Evolutionary conservation across 64 coral and sea anemone species (phyloP), one percentile per base, ranked within the genome.

Genomic region (Acropora tenuis): DNA sequence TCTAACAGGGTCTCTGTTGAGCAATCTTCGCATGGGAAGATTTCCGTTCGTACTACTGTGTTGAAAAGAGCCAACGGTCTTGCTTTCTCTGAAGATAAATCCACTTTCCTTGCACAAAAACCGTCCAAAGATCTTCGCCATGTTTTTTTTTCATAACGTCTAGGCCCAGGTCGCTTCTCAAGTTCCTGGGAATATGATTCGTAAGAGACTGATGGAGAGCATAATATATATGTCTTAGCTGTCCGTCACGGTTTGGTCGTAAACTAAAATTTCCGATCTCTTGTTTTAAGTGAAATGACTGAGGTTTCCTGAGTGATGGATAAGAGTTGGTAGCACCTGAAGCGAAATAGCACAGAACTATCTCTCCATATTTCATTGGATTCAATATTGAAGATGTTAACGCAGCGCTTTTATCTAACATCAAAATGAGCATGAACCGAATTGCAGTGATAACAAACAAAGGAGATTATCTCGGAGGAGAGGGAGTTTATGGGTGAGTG

Each of bases 381-480:
- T 30, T 30, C 30, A 55, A 55, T 7, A 10, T 10, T 55, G 6
- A 55, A 76, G 74, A 76, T 76, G 74, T 76, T 46, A 47, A 78
- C 48, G 5, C 46, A 48, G 58, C 4, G 55, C 69, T 80, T 57
- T 75, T 47, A 75, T 88, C 73, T 41, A 42, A 4, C 49, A 11
- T 41, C 10, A 93, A 68, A 72, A 93, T 93, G 91, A 88, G 82
- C 40, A 86, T 95, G 78, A 95, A 95, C 69, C 78, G 87, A n/a
- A 91, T 95, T 43, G 89, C 94, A 7, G 76, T 95, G 2, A 78
- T 89, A 41, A 95, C 94, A 48, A 91, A 95, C 76, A 95, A 95
- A 87, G 94, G 94, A 71, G 89, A 91, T 76, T 95, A 95, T 78
- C 50, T 95, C 49, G 94, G 89, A 41, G 94, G 94, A 43, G 94